A percentile compares a stretch with the other conserved stretches of the same genome.
Evolutionary conservation across 2,113 vertebrate genomes (phyloP).

Genomic region (Sylvietta virens): DNA sequence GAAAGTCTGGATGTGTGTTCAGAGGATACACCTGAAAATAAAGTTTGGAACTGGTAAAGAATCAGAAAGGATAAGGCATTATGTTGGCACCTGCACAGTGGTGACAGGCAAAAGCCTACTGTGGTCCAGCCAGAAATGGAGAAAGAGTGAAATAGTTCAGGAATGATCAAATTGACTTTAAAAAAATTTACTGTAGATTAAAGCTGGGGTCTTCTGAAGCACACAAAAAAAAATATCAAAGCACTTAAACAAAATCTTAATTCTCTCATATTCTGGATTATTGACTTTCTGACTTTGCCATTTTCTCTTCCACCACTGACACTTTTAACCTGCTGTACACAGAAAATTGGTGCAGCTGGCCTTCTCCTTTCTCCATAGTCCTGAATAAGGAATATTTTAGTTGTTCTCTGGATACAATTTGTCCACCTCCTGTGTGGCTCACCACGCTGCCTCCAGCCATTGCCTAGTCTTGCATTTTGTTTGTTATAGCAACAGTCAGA

Average conservation of each 20-base stretch:
- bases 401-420: neutral
- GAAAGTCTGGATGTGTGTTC: neutral
- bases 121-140: neutral
- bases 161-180: neutral
- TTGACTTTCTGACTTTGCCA: neutral
- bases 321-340: neutral
- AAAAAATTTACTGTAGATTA: neutral
- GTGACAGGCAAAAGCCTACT: neutral
- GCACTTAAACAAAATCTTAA: neutral
- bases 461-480: neutral
- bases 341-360: neutral
- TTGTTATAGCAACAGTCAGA: neutral
- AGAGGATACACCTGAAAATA: constrained; percentile 23
- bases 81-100: neutral
- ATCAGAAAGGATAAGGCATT: neutral
- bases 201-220: neutral
- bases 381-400: neutral
- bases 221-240: neutral
- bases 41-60: neutral
- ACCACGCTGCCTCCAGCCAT: neutral
- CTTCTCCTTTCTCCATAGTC: neutral
- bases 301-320: neutral
- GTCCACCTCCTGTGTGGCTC: neutral
- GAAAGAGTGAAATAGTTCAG: neutral
- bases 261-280: neutral